phyloP scores from a whole-genome alignment of 2,113 vertebrate species.

The Jacana jacana region DNA sequence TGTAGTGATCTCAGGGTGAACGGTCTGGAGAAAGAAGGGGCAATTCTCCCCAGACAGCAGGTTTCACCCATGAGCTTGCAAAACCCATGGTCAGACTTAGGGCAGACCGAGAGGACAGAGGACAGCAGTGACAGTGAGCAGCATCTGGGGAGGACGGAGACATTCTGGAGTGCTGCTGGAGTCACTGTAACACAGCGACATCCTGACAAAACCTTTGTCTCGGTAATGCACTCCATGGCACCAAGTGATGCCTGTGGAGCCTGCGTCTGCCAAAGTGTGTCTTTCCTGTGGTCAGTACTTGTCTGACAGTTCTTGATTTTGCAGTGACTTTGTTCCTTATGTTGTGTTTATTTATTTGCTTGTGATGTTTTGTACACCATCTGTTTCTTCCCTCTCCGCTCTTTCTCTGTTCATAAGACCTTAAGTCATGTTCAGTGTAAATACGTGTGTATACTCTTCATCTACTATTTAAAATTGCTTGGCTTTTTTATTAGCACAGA shows the following conservation, averaged over 20 bases:
- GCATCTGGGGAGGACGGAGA: neutral
- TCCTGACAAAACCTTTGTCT: neutral
- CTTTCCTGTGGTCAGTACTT: neutral
- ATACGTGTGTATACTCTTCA: neutral
- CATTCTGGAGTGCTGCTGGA: neutral
- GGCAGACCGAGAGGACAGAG: neutral
- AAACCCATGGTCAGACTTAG: neutral
- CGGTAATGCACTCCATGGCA: neutral
- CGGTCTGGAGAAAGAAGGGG: neutral
- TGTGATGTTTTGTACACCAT: slow-evolving; percentile 32
- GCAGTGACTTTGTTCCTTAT: slow-evolving; percentile 10
- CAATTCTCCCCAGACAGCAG: neutral
- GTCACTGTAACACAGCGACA: neutral
- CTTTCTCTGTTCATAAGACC: neutral
- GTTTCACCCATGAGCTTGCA: neutral
- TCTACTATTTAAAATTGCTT: neutral
- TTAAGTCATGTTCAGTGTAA: neutral
- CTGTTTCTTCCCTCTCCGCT: slow-evolving; percentile 36
- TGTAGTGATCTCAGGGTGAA: neutral
- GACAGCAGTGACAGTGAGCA: neutral
- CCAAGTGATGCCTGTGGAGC: neutral
- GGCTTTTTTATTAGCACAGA: neutral
- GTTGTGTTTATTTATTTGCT: slow-evolving; percentile 48
- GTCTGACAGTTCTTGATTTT: slow-evolving; percentile 50
- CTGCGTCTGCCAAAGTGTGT: neutral